Evolutionary conservation across 2,888 invertebrate genomes (phyloP).

Genomic region (Drosophila picticornis): DNA sequence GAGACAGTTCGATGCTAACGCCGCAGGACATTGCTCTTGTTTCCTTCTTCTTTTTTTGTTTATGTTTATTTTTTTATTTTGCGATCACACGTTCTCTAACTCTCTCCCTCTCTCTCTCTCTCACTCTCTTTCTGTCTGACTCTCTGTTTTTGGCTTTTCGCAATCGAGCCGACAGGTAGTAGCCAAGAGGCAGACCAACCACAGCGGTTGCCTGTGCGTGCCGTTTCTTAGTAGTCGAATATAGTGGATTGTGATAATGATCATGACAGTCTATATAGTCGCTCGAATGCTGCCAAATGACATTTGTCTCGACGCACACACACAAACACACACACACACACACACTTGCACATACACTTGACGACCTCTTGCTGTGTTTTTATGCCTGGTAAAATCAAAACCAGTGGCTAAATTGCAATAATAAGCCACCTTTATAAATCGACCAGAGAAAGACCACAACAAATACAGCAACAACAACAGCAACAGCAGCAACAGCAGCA

Average conservation of each 20-base stretch:
- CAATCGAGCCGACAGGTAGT: slow-evolving; percentile 41
- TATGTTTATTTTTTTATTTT: neutral
- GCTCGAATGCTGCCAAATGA: slow-evolving; percentile 82
- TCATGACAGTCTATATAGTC: slow-evolving; percentile 85
- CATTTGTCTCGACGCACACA: slow-evolving; percentile 74
- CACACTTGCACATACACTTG: slow-evolving; percentile 18
- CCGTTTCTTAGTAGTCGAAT: slow-evolving; percentile 59
- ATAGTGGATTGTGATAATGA: slow-evolving; percentile 83
- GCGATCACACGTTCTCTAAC: slow-evolving; percentile 5
- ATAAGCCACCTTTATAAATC: slow-evolving; percentile 84
- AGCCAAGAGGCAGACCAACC: slow-evolving; percentile 73
- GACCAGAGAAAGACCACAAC: slow-evolving; percentile 60
- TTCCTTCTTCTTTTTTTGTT: slow-evolving; percentile 38
- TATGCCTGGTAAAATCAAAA: slow-evolving; percentile 82
- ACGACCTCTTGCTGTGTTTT: slow-evolving; percentile 71
- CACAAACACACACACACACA: slow-evolving; percentile 30
- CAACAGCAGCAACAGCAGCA: slow-evolving; percentile 7
- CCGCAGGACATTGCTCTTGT: slow-evolving; percentile 77
- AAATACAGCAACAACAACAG: slow-evolving; percentile 6
- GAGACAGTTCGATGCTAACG: slow-evolving; percentile 50
- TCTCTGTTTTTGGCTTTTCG: neutral
- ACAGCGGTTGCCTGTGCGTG: slow-evolving; percentile 74
- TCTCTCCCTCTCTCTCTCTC: neutral
- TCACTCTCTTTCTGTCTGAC: neutral
- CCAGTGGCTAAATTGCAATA: slow-evolving; percentile 85